phyloP scores from a whole-genome alignment of 2,888 invertebrate genomes.

The Cosmia trapezina region DNA sequence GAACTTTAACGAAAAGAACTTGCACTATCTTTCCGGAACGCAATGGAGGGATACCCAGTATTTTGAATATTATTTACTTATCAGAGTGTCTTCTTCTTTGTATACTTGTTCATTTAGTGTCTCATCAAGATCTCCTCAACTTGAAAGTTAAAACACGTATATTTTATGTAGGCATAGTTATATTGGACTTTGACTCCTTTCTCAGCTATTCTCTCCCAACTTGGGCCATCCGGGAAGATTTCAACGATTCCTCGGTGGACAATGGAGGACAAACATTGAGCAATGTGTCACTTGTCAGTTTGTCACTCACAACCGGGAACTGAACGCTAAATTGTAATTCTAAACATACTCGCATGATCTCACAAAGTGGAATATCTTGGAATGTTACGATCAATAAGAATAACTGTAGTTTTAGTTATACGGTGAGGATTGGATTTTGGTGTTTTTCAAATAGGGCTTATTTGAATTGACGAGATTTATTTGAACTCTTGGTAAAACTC shows the following conservation, averaged over 20 bases:
- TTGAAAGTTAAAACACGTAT: background rate
- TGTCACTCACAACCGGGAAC: conserved; percentile 53
- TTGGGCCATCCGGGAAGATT: conserved; percentile 51
- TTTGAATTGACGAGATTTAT: background rate
- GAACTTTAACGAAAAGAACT: background rate
- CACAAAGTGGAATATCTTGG: conserved; percentile 47
- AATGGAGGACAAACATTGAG: conserved; percentile 63
- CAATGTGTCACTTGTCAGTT: conserved; percentile 62
- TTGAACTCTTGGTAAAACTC: no score
- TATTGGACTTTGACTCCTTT: background rate
- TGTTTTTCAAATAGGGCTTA: background rate
- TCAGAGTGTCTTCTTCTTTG: background rate
- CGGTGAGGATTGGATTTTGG: background rate
- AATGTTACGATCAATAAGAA: conserved; percentile 50
- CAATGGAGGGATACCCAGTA: background rate
- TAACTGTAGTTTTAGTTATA: conserved; percentile 29
- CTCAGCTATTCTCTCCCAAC: background rate
- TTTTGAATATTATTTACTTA: background rate
- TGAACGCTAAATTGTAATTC: conserved; percentile 62
- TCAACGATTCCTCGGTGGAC: conserved; percentile 57
- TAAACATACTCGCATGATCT: conserved; percentile 59
- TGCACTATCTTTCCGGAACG: no score
- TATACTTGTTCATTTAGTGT: background rate
- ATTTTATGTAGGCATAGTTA: no score
- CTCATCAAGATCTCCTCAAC: background rate